These are phyloP conservation scores for Hydractinia symbiolongicarpus DNA, from an alignment of 30 jellyfish, hydroid and myxozoan genomes.

Conservation along the genomic window DNA sequence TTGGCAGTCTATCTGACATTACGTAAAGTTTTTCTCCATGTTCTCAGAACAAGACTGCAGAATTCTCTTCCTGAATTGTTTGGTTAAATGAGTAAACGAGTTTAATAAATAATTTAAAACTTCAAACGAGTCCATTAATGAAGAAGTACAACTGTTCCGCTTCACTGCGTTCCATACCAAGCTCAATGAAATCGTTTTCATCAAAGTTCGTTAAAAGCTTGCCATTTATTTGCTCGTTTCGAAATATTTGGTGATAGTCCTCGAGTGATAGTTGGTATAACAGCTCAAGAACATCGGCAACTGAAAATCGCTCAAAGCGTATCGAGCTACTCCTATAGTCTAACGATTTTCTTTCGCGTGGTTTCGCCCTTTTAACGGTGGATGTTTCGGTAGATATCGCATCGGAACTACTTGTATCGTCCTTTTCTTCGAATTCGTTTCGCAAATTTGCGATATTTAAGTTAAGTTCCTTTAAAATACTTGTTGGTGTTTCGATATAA, in stretches of 20 bases:
- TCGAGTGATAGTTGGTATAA: not conserved
- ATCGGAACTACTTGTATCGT: not conserved
- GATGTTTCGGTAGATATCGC: not conserved
- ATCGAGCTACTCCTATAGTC: not conserved
- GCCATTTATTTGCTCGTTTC: slow-evolving; percentile 7
- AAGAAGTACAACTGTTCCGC: not conserved
- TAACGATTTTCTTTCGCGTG: not conserved
- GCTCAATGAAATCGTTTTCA: slow-evolving; percentile 21
- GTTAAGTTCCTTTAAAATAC: not conserved
- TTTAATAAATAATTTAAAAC: too few relatives aligned
- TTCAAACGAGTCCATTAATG: not conserved
- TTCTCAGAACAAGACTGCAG: too few relatives aligned
- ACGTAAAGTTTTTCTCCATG: too few relatives aligned
- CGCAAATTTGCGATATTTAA: not conserved
- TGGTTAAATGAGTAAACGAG: too few relatives aligned
- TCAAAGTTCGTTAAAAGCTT: not conserved
- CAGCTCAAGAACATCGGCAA: not conserved
- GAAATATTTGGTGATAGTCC: not conserved
- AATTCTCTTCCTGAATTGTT: too few relatives aligned
- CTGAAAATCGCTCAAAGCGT: not conserved
- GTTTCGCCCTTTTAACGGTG: not conserved
- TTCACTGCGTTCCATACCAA: slow-evolving; percentile 16
- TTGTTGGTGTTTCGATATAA: slow-evolving; percentile 12
- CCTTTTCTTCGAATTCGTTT: not conserved
- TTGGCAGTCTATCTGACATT: too few relatives aligned